Evolutionary conservation across 2,797 vertebrate genomes (phyloP).

Genomic region (Nannoperca obscura): DNA sequence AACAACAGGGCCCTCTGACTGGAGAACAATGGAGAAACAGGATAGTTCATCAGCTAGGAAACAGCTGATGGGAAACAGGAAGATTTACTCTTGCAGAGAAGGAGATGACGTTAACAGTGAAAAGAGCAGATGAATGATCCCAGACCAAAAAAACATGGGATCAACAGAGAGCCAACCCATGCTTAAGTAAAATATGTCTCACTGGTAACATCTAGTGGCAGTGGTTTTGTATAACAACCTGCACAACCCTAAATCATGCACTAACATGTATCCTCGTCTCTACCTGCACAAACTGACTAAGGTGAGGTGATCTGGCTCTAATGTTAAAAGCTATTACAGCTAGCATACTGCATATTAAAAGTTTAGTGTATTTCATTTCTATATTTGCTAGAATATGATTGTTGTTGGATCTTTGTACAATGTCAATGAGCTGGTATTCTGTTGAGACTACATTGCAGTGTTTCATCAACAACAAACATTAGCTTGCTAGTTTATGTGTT

Average conservation of each 20-base stretch:
- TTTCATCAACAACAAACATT: conserved; percentile 2
- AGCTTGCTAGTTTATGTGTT: background rate
- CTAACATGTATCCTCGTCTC: background rate
- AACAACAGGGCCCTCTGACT: conserved; percentile 35
- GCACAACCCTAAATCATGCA: background rate
- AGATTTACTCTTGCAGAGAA: conserved; percentile 30
- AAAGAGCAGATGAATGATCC: background rate
- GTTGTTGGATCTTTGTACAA: background rate
- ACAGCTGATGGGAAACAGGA: conserved; percentile 66
- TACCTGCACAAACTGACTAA: background rate
- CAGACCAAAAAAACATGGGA: background rate
- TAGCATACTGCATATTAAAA: background rate
- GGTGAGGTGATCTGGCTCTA: background rate
- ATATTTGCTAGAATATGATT: background rate
- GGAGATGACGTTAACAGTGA: conserved; percentile 20
- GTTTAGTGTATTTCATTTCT: background rate
- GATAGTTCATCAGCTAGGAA: conserved; percentile 58
- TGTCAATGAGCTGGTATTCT: background rate
- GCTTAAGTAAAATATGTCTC: background rate
- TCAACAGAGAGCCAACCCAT: background rate
- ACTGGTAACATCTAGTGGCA: conserved; percentile 51
- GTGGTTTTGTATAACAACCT: background rate
- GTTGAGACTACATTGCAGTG: background rate
- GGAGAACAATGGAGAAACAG: conserved; percentile 73
- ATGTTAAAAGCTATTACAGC: background rate